Evolutionary conservation across 2,113 vertebrate genomes (phyloP).

Genomic region (Pedetes capensis): DNA sequence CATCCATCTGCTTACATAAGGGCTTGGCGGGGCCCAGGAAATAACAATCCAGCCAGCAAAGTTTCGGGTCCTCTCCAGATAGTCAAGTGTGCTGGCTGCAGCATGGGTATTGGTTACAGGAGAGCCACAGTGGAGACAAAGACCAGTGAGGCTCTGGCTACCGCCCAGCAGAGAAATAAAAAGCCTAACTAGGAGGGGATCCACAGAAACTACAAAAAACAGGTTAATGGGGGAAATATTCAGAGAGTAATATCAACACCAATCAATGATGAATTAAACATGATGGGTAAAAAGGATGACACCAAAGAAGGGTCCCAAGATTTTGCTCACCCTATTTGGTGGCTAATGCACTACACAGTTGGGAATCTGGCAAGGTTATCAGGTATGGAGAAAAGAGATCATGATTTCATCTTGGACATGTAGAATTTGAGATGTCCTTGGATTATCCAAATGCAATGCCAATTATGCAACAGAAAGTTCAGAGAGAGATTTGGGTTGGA

Average conservation of each 20-base stretch:
- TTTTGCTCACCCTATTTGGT: neutral
- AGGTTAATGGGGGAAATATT: neutral
- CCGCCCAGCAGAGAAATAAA: too few species aligned
- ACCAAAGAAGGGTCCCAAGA: neutral
- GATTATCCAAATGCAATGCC: neutral
- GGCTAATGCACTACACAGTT: neutral
- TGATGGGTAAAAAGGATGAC: neutral
- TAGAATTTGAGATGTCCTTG: neutral
- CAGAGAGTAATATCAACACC: neutral
- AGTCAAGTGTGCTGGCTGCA: neutral
- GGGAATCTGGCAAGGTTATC: neutral
- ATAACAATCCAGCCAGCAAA: neutral
- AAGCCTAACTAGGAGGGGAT: neutral
- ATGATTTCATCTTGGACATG: neutral
- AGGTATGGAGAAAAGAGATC: neutral
- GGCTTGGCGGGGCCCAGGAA: neutral
- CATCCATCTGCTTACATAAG: neutral
- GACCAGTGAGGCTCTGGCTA: neutral
- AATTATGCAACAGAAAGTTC: neutral
- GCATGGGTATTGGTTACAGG: neutral
- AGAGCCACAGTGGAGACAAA: neutral
- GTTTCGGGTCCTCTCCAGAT: neutral
- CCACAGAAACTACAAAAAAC: neutral
- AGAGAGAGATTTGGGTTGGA: neutral
- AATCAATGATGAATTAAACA: neutral